A percentile compares a stretch with the other conserved stretches of the same genome.
Evolutionary conservation across 2,888 invertebrate genomes (phyloP).

Genomic region (Acrobasis consociella): DNA sequence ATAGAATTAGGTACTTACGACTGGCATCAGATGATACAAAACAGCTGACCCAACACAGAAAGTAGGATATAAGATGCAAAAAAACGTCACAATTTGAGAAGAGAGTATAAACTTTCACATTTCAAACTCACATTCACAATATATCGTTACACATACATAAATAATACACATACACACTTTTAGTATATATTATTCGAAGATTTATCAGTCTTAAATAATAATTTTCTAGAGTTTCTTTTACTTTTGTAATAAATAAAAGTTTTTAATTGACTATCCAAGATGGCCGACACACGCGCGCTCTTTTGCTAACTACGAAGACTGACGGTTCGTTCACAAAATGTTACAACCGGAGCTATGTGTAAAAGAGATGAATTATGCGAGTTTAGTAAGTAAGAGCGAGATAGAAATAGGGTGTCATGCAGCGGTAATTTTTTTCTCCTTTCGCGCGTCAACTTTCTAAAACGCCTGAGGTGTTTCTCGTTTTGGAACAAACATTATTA

Average conservation of each 20-base stretch:
- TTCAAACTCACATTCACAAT: conserved; percentile 44
- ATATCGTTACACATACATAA: conserved; percentile 13
- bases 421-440: conserved; percentile 80
- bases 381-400: conserved; percentile 45
- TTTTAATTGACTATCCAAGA: conserved; percentile 43
- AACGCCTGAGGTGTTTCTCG: conserved; percentile 63
- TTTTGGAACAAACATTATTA: conserved; percentile 44
- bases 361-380: conserved; percentile 50
- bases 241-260: conserved; percentile 35
- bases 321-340: conserved; percentile 51
- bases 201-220: not conserved
- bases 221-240: not conserved
- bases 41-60: conserved; percentile 42
- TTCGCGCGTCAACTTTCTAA: conserved; percentile 80
- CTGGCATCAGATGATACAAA: conserved; percentile 12
- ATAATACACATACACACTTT: conserved; percentile 1
- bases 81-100: conserved; percentile 39
- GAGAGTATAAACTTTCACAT: conserved; percentile 65
- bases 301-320: conserved; percentile 55
- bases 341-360: conserved; percentile 55
- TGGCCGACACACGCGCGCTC: conserved; percentile 57
- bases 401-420: conserved; percentile 63
- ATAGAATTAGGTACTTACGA: conserved; percentile 24
- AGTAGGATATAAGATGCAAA: conserved; percentile 40
- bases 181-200: not conserved